phyloP scores from a whole-genome alignment of 2,113 vertebrate species.

The Bufo bufo region DNA sequence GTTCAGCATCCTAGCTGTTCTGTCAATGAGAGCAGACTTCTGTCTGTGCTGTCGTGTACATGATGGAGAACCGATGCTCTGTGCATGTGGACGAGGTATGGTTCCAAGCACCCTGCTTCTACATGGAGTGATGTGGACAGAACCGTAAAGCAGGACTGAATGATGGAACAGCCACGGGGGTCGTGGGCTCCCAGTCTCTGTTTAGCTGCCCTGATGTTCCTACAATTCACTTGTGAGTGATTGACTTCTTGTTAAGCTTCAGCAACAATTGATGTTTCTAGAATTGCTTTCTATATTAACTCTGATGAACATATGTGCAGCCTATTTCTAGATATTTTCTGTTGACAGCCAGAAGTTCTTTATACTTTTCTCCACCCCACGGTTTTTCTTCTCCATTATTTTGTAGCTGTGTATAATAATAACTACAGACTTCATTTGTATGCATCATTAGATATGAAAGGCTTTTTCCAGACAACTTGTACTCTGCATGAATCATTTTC shows the following conservation, averaged over 20 bases:
- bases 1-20: slow-evolving; percentile 24
- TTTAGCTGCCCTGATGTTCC: slow-evolving; percentile 14
- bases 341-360: background rate
- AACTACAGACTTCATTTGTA: background rate
- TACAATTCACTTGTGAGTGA: slow-evolving; percentile 39
- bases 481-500: background rate
- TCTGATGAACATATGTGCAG: background rate
- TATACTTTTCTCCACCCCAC: background rate
- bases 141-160: background rate
- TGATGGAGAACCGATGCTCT: slow-evolving; percentile 17
- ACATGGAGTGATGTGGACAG: slow-evolving; percentile 7
- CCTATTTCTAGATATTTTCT: background rate
- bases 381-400: background rate
- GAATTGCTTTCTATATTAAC: background rate
- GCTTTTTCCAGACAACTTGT: background rate
- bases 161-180: background rate
- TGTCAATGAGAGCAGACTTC: slow-evolving; percentile 22
- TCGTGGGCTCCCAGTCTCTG: background rate
- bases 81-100: slow-evolving; percentile 14
- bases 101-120: background rate
- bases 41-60: slow-evolving; percentile 21
- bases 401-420: background rate
- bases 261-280: background rate
- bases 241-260: slow-evolving; percentile 7
- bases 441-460: background rate